Conservation (phyloP, 1,140 invertebrate genomes). For the Pogonognathellus flavescens region DNA sequence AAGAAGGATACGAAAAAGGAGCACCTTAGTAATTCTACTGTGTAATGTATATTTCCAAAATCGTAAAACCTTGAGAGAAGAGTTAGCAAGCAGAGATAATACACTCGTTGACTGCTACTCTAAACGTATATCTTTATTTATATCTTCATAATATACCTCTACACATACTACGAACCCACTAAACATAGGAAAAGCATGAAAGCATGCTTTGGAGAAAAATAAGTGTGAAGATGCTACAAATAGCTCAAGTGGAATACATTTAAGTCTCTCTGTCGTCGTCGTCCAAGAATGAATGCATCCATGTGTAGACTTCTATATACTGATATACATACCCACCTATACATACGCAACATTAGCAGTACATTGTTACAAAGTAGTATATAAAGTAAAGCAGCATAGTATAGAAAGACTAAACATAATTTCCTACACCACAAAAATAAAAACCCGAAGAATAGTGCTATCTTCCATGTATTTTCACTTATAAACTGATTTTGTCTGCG, state of each 20-base stretch:
- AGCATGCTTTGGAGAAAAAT: neutral
- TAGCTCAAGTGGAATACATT: constrained; percentile 15
- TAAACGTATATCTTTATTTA: constrained; percentile 38
- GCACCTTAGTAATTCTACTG: too few species aligned
- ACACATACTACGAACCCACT: too few species aligned
- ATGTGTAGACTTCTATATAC: neutral
- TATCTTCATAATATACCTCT: constrained; percentile 27
- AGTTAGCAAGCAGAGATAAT: neutral
- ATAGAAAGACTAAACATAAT: too few species aligned
- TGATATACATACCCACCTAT: neutral
- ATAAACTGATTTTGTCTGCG: too few species aligned
- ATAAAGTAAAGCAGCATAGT: too few species aligned
- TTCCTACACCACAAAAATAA: too few species aligned
- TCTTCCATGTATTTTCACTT: too few species aligned
- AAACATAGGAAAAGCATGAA: constrained; percentile 6
- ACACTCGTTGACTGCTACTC: neutral
- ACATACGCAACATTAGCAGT: too few species aligned
- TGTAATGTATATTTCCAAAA: constrained; percentile 22
- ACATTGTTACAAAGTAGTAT: too few species aligned
- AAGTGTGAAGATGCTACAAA: constrained; percentile 39
- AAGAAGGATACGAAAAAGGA: too few species aligned
- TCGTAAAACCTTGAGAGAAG: constrained; percentile 44
- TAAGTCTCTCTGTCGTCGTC: neutral
- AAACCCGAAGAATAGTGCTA: too few species aligned
- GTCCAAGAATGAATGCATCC: constrained; percentile 27